These are phyloP conservation scores for Pantherophis guttatus DNA, from an alignment of 2,113 vertebrate species.

Conservation along the genomic window DNA sequence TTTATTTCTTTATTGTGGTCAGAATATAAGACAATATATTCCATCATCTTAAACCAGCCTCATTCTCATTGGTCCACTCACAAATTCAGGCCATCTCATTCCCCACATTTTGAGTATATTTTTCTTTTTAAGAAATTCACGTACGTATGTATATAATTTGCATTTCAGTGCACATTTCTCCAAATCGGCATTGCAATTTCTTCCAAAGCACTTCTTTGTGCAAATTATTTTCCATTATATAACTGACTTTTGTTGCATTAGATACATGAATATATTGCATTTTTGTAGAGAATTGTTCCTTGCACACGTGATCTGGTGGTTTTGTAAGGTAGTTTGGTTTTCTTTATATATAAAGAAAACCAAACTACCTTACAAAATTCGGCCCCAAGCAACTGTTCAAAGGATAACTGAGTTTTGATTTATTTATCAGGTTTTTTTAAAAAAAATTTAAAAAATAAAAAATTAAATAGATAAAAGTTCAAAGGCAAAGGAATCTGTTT, in stretches of 20 bases:
- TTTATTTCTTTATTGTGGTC: neutral
- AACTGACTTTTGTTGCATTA: neutral
- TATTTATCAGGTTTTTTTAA: neutral
- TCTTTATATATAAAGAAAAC: too few species aligned
- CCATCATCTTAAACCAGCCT: neutral
- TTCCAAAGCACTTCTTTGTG: neutral
- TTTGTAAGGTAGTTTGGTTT: too few species aligned
- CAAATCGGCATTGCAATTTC: neutral
- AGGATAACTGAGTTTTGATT: neutral
- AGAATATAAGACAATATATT: neutral
- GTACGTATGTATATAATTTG: neutral
- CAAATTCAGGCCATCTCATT: neutral
- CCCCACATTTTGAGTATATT: neutral
- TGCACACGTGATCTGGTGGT: rapidly evolving
- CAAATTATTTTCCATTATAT: neutral
- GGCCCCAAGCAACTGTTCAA: neutral
- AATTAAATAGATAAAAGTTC: neutral
- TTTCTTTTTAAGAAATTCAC: neutral
- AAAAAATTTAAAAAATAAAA: neutral
- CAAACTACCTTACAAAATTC: neutral
- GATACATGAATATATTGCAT: neutral
- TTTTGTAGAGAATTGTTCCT: neutral
- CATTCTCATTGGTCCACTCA: neutral
- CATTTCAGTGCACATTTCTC: neutral
- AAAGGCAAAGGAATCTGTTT: neutral